Conservation (phyloP, 1,140 invertebrate genomes). For the Copidosoma floridanum region DNA sequence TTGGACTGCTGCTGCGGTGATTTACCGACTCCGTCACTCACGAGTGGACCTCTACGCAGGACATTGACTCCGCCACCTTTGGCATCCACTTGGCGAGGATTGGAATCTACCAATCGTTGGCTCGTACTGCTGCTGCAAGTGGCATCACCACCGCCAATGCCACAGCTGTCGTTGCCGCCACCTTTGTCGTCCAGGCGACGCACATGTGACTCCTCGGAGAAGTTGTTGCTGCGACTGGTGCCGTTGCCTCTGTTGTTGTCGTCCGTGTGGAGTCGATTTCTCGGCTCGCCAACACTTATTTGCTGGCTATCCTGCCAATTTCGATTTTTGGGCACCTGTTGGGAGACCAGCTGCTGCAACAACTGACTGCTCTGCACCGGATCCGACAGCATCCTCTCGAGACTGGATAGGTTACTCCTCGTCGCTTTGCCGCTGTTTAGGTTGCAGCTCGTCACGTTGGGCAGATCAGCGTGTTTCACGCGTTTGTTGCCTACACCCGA, state of each 20-base stretch:
- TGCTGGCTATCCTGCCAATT: constrained; percentile 26
- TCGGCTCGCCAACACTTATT: constrained; percentile 2
- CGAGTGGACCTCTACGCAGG: background rate
- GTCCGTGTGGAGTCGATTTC: background rate
- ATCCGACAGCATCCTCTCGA: constrained; percentile 22
- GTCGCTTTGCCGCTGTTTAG: background rate
- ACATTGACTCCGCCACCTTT: background rate
- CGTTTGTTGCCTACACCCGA: constrained; percentile 35
- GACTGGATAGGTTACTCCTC: background rate
- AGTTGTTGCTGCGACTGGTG: background rate
- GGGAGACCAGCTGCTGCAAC: constrained; percentile 57
- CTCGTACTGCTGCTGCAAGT: constrained; percentile 14
- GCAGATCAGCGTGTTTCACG: constrained; percentile 33
- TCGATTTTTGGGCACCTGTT: constrained; percentile 42
- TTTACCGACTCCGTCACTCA: constrained; percentile 19
- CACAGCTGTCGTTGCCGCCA: background rate
- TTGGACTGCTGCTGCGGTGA: constrained; percentile 56
- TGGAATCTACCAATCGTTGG: constrained; percentile 3
- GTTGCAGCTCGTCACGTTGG: constrained; percentile 11
- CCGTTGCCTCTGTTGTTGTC: background rate
- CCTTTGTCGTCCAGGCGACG: constrained; percentile 21
- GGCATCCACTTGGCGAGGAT: constrained; percentile 11
- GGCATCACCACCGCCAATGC: constrained; percentile 27
- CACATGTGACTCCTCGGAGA: constrained; percentile 10
- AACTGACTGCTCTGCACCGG: constrained; percentile 43